These are phyloP conservation scores for Catharus minimus DNA, from an alignment of 2,113 vertebrate species.

Conservation along the genomic window DNA sequence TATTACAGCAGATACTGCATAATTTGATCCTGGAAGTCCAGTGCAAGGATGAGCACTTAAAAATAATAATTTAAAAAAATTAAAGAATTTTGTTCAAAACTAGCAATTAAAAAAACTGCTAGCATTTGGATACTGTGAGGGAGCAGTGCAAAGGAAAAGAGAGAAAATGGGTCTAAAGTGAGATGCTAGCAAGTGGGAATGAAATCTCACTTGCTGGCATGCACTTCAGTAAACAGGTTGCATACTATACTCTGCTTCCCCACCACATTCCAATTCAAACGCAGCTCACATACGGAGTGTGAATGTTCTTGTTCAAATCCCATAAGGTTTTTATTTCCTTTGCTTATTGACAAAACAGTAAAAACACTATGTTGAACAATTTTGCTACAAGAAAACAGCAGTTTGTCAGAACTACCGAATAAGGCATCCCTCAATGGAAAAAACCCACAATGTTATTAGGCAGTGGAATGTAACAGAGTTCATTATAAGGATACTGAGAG, in stretches of 20 bases:
- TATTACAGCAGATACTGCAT: background rate
- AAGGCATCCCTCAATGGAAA: slow-evolving; percentile 29
- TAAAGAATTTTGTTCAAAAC: background rate
- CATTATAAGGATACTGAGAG: background rate
- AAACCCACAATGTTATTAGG: background rate
- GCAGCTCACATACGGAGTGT: slow-evolving; percentile 67
- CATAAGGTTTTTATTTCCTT: slow-evolving; percentile 64
- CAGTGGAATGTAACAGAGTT: slow-evolving; percentile 7
- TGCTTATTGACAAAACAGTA: slow-evolving; percentile 62
- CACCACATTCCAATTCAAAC: slow-evolving; percentile 58
- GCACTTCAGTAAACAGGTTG: slow-evolving; percentile 61
- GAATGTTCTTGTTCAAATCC: slow-evolving; percentile 64
- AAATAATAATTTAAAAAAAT: background rate
- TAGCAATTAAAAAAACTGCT: background rate
- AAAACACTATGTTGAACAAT: slow-evolving; percentile 57
- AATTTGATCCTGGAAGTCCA: background rate
- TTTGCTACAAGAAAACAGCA: slow-evolving; percentile 64
- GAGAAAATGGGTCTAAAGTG: background rate
- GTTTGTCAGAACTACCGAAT: slow-evolving; percentile 52
- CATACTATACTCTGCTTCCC: slow-evolving; percentile 42
- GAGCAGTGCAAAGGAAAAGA: background rate
- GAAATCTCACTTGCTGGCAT: slow-evolving; percentile 56
- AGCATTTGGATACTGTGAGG: background rate
- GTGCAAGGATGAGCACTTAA: background rate
- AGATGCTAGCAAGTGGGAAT: background rate